Percentiles rank a stretch among this genome's conserved stretches.
phyloP scores from a whole-genome alignment of 1,140 invertebrate genomes.

The Pararge aegeria region DNA sequence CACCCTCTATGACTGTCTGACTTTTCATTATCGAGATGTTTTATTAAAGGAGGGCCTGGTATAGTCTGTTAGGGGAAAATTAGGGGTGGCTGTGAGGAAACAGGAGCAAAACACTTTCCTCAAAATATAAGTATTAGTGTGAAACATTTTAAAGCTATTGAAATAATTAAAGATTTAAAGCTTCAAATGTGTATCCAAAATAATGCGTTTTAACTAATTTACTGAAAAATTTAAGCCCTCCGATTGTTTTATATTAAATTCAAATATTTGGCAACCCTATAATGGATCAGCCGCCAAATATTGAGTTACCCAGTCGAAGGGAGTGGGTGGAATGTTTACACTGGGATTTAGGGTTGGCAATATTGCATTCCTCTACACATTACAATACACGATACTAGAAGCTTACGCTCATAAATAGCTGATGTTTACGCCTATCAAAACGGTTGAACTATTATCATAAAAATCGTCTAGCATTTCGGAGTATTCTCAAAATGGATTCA shows the following conservation, averaged over 20 bases:
- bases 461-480: background rate
- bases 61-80: slow-evolving; percentile 42
- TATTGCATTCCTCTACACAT: slow-evolving; percentile 66
- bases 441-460: background rate
- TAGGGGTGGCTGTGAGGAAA: slow-evolving; percentile 45
- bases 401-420: slow-evolving; percentile 1
- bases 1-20: slow-evolving; percentile 75
- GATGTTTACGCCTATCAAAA: slow-evolving; percentile 1
- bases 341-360: slow-evolving; percentile 59
- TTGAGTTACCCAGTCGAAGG: slow-evolving; percentile 55
- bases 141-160: slow-evolving; percentile 19
- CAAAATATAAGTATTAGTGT: background rate
- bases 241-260: no score
- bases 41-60: slow-evolving; percentile 73
- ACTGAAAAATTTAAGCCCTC: no score
- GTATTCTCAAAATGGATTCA: background rate
- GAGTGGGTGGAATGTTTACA: slow-evolving; percentile 70
- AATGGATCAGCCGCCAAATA: slow-evolving; percentile 45
- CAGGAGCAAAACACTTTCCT: background rate
- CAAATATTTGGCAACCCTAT: slow-evolving; percentile 53
- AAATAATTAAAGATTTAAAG: no score
- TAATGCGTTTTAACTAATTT: no score
- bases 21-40: slow-evolving; percentile 80
- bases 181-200: no score
- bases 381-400: slow-evolving; percentile 21